phyloP scores from a whole-genome alignment of 1,140 invertebrate species.

The Drosophila burlai region DNA sequence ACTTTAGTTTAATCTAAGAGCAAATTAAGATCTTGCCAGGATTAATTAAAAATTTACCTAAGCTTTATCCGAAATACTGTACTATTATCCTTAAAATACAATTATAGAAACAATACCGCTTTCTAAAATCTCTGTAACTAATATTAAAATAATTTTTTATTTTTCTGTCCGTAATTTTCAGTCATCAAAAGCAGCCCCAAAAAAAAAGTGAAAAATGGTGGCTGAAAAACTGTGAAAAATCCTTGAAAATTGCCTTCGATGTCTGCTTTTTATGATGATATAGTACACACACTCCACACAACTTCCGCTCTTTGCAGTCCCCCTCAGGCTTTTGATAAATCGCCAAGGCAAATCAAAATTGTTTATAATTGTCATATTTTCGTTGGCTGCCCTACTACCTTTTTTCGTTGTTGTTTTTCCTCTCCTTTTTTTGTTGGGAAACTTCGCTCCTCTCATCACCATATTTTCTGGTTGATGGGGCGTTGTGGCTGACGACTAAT shows the following conservation, averaged over 20 bases:
- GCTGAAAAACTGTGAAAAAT: conserved; percentile 14
- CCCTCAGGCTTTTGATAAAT: conserved; percentile 56
- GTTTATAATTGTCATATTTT: conserved; percentile 77
- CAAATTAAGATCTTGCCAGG: too few relatives aligned
- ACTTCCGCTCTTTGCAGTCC: conserved; percentile 22
- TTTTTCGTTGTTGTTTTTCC: background rate
- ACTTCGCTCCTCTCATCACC: conserved; percentile 22
- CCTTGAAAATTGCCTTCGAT: conserved; percentile 46
- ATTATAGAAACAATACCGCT: too few relatives aligned
- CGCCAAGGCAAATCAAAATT: conserved; percentile 71
- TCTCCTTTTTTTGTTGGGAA: background rate
- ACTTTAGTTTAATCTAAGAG: too few relatives aligned
- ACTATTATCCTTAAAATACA: too few relatives aligned
- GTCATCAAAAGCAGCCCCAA: conserved; percentile 42
- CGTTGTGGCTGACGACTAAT: conserved; percentile 75
- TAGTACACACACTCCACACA: conserved; percentile 13
- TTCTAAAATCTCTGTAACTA: background rate
- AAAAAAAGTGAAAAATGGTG: conserved; percentile 55
- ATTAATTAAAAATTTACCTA: background rate
- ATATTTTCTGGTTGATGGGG: conserved; percentile 45
- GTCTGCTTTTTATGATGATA: conserved; percentile 73
- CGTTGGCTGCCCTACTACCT: conserved; percentile 2
- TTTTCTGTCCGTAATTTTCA: conserved; percentile 25
- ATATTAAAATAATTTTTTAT: conserved; percentile 18
- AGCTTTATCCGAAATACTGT: background rate